Evolutionary conservation across 2,888 invertebrate species (phyloP), one percentile per base, ranked within the genome.

Genomic region (Tipula confusa): DNA sequence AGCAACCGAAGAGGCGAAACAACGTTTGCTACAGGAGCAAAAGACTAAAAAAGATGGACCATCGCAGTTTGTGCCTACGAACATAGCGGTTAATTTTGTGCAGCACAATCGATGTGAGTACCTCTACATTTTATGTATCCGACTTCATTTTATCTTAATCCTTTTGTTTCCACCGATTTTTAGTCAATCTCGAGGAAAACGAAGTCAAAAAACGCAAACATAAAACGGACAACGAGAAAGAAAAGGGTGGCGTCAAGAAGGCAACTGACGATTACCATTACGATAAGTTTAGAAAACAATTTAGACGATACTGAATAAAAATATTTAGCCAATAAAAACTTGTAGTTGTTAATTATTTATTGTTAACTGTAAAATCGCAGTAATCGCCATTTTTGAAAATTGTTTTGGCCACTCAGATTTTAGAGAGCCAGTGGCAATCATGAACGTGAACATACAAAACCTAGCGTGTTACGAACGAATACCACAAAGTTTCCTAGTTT

Each of bases 51-150:
- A 97, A 87, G 97, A 98, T 89, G 95, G 95, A 0, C 97, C 97
- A 0, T 97, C 98, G 0, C 96, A 96, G 86, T 98, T 98, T 92
- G 98, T 98, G 0, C 98, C 98, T 0, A 97, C 97, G 15, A 98
- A 99, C 88, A 97, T 98, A 95, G 98, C 98, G 11, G 98, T 98
- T 0, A 98, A 98, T 90, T 99, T 98, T 91, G 97, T 97, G 43
- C 98, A 98, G 87, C 98, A 98, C 88, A 98, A 98, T 89, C 92
- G 98, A 92, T 98, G 96, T 96, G 91, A 92, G 93, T 90, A 81
- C 13, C 1, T 13, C 18, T 43, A 38, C n/a, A n/a, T n/a, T 82
- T 64, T 15, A 13, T 83, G n/a, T 83, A 84, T 83, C 84, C 2
- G 64, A 83, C 9, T 84, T 83, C 2, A 36, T 36, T 36, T 36